A percentile compares a stretch with the other conserved stretches of the same genome.
Evolutionary conservation across 2,888 invertebrate genomes (phyloP).

Genomic region (Cynaeus angustus): DNA sequence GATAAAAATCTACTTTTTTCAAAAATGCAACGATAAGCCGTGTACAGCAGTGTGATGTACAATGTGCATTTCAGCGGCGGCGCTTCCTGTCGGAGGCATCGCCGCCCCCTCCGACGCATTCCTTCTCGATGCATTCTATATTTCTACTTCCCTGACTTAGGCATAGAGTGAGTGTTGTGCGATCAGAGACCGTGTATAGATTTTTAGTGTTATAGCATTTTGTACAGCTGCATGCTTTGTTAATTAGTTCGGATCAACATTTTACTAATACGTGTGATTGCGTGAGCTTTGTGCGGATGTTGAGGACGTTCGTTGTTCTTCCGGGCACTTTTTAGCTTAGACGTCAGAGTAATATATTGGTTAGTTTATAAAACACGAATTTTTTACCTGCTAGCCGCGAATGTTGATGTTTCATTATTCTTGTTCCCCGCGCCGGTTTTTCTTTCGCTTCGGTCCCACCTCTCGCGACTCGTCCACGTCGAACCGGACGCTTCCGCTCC

Average conservation of each 20-base stretch:
- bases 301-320: slow-evolving; percentile 56
- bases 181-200: slow-evolving; percentile 55
- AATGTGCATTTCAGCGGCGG: slow-evolving; percentile 59
- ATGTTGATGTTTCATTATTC: slow-evolving; percentile 61
- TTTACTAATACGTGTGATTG: slow-evolving; percentile 55
- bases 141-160: slow-evolving; percentile 63
- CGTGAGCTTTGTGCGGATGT: slow-evolving; percentile 54
- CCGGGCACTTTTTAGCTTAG: slow-evolving; percentile 60
- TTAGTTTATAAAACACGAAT: slow-evolving; percentile 62
- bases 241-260: slow-evolving; percentile 62
- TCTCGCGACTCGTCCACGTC: slow-evolving; percentile 6
- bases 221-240: slow-evolving; percentile 71
- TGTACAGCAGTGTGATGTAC: slow-evolving; percentile 61
- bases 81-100: slow-evolving; percentile 8
- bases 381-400: slow-evolving; percentile 67
- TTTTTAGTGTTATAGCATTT: slow-evolving; percentile 71
- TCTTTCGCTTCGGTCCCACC: slow-evolving; percentile 56
- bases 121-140: slow-evolving; percentile 70
- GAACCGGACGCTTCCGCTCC: slow-evolving; percentile 19
- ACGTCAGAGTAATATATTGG: slow-evolving; percentile 68
- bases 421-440: slow-evolving; percentile 52
- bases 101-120: slow-evolving; percentile 64
- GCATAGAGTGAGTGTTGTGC: slow-evolving; percentile 56
- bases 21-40: slow-evolving; percentile 63
- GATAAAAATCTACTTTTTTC: slow-evolving; percentile 68